A percentile compares a stretch with the other conserved stretches of the same genome.
Conservation (phyloP, 2,797 vertebrate genomes). For the Megaceryle alcyon region DNA sequence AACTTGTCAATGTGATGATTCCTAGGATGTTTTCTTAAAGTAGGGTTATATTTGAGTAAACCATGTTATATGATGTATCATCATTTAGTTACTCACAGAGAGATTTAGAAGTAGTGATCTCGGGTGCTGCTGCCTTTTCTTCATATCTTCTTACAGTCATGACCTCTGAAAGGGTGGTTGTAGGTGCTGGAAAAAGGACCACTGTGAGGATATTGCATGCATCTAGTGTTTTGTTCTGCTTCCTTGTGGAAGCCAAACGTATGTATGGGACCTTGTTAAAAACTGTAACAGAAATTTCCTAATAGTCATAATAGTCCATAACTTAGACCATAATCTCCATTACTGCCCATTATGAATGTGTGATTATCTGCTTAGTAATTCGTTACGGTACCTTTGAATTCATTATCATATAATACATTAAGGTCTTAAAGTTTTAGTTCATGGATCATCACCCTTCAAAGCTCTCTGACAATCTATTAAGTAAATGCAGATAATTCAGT, state of each 20-base stretch:
- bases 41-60: not conserved
- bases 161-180: not conserved
- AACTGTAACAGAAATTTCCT: not conserved
- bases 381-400: not conserved
- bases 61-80: not conserved
- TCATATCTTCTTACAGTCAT: not conserved
- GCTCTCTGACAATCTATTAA: not conserved
- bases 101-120: not conserved
- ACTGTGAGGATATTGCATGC: not conserved
- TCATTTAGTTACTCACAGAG: not conserved
- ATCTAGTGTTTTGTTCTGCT: not conserved
- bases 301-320: not conserved
- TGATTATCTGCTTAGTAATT: constrained; percentile 8
- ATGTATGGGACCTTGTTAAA: not conserved
- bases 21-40: not conserved
- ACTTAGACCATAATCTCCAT: constrained; percentile 4
- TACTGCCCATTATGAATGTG: not conserved
- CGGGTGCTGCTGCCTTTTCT: not conserved
- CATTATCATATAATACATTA: constrained; percentile 1
- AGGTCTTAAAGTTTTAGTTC: constrained; percentile 21
- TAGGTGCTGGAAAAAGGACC: not conserved
- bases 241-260: not conserved
- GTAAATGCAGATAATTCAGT: constrained; percentile 10
- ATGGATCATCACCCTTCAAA: constrained; percentile 36
- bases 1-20: not conserved